Base-by-base conservation (phyloP, 2,113 vertebrate species). In the Papio anubis region DNA sequence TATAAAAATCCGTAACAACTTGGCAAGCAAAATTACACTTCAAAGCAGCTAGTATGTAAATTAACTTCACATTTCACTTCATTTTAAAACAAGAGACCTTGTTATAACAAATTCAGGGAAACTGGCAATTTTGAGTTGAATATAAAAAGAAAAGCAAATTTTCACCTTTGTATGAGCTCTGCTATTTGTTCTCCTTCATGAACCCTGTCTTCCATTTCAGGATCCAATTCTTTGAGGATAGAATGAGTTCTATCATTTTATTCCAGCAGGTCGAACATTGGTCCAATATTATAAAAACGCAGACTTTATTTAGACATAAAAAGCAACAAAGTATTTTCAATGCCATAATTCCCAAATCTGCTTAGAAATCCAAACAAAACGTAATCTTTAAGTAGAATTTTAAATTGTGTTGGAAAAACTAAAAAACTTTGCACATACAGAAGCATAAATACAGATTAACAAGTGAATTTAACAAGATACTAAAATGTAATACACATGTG, bases 331-430 rank as follows among this genome's bases (percentile, higher is more conserved):
- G 18, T 40, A 70, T 76, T 83, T 95, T 79, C 79, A 84, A 88
- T 52, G 52, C 5, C 16, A 87, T 59, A 48, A 88, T 35, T 73
- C 4, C 18, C 6, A 92, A 75, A 96, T 85, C 27, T 79, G 80
- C 92, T 96, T 90, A 90, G 76, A 89, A 81, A 92, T 16, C 17
- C 66, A 88, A 95, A 94, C 50, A 96, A 97, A 88, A 85, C n/a
- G 16, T 88, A 79, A 90, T 61, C 90, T 86, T 25, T 76, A 97
- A 95, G 92, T 6, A 93, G 32, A 93, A 85, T 78, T 86, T 85
- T 88, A 61, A 70, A 57, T 16, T 43, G 16, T 83, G 50, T 50
- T 90, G 30, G 43, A 20, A n/a, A 84, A 86, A 90, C 87, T 20
- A 93, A 90, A 17, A 93, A 90, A 20, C 2, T 75, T 11, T 66